Percentiles rank a stretch among this genome's conserved stretches.
These are phyloP conservation scores for Tenthredo mesomela DNA, from an alignment of 2,888 invertebrate genomes.

Conservation along the genomic window DNA sequence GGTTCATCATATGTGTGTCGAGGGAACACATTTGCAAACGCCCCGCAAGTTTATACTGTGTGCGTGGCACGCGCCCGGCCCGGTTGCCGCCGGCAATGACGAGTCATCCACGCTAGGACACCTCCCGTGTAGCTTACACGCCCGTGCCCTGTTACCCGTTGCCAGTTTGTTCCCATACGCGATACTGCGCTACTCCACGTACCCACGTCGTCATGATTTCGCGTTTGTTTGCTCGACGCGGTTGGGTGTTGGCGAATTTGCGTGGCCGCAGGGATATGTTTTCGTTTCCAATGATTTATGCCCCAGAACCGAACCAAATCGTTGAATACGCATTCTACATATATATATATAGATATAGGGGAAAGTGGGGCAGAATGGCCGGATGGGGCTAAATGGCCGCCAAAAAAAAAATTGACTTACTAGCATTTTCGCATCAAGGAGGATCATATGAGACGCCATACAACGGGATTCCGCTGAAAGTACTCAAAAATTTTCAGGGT, in stretches of 20 bases:
- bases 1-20: not conserved
- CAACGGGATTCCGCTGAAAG: no score
- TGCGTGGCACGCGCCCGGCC: constrained; percentile 74
- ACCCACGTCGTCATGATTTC: constrained; percentile 71
- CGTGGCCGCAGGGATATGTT: constrained; percentile 77
- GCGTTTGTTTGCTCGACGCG: constrained; percentile 76
- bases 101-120: constrained; percentile 77
- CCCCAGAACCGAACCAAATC: constrained; percentile 60
- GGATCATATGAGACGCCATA: no score
- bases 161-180: constrained; percentile 57
- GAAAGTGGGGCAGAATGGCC: no score
- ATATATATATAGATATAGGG: no score
- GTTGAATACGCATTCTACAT: constrained; percentile 4
- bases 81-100: constrained; percentile 75
- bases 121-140: constrained; percentile 68
- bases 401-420: no score
- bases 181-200: constrained; percentile 62
- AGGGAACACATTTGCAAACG: constrained; percentile 20
- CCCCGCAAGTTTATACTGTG: constrained; percentile 51
- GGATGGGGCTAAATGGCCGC: no score
- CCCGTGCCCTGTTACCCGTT: constrained; percentile 44
- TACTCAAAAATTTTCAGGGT: no score
- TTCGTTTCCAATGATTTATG: constrained; percentile 78
- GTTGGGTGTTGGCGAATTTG: constrained; percentile 77
- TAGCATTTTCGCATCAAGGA: no score